A percentile compares a stretch with the other conserved stretches of the same genome.
Evolutionary conservation across 1,140 invertebrate species (phyloP).

Genomic region (Nixonia krombeini): DNA sequence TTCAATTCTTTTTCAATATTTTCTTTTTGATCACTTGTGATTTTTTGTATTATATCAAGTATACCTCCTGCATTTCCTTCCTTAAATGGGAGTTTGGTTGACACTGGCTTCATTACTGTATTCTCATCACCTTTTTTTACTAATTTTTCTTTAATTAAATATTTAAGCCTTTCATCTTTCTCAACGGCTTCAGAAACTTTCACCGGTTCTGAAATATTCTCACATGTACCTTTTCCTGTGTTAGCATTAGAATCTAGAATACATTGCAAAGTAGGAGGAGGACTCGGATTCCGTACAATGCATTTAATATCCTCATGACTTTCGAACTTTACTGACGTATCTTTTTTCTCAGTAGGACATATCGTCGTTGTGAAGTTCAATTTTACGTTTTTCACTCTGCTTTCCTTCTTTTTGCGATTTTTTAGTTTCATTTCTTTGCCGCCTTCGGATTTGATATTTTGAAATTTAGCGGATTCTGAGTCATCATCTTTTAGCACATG

Average conservation of each 20-base stretch:
- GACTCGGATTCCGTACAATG: not conserved
- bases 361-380: not conserved
- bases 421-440: slow-evolving; percentile 58
- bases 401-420: slow-evolving; percentile 26
- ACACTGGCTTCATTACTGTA: no score
- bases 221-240: no score
- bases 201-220: no score
- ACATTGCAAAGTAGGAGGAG: no score
- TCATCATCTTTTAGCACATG: no score
- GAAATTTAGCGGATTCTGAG: slow-evolving; percentile 37
- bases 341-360: not conserved
- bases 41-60: not conserved
- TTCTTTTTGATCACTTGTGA: not conserved
- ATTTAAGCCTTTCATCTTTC: no score
- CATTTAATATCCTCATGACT: not conserved
- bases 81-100: no score
- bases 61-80: no score
- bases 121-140: no score
- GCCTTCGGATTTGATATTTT: slow-evolving; percentile 59
- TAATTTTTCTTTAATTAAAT: no score
- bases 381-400: slow-evolving; percentile 29
- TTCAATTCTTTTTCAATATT: not conserved
- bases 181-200: no score
- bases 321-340: not conserved
- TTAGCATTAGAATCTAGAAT: no score